Evolutionary conservation across 2,113 vertebrate species (phyloP).

Genomic region (Sylvilagus bachmani): DNA sequence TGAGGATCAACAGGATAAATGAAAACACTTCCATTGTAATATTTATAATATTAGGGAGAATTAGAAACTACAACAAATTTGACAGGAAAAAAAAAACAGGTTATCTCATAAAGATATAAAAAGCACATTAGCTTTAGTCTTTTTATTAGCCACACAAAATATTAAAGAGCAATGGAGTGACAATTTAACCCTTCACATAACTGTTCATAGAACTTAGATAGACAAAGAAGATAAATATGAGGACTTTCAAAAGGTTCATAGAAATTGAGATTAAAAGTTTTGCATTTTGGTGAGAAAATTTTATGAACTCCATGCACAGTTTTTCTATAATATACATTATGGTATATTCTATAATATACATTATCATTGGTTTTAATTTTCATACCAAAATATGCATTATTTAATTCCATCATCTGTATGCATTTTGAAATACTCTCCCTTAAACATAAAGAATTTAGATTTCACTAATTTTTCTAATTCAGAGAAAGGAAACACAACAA

Average conservation of each 20-base stretch:
- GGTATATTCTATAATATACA: too few relatives aligned
- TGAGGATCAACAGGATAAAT: neutral
- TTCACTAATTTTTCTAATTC: neutral
- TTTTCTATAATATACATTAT: too few relatives aligned
- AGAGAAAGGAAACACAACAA: neutral
- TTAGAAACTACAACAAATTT: neutral
- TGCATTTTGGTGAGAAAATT: too few relatives aligned
- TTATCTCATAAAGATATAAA: neutral
- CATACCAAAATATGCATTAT: too few relatives aligned
- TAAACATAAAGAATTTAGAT: neutral
- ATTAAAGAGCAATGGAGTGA: neutral
- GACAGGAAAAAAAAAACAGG: neutral
- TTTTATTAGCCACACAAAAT: neutral
- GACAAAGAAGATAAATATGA: too few relatives aligned
- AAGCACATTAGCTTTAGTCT: neutral
- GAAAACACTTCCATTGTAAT: neutral
- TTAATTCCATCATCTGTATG: too few relatives aligned
- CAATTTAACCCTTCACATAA: neutral
- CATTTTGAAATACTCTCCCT: too few relatives aligned
- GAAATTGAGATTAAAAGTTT: too few relatives aligned
- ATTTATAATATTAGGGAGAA: slow-evolving; percentile 13
- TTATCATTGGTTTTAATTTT: too few relatives aligned
- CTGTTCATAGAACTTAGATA: too few relatives aligned
- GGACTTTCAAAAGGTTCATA: neutral
- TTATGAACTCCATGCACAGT: too few relatives aligned